phyloP scores from a whole-genome alignment of 2,797 vertebrate genomes.

The Dallia pectoralis region DNA sequence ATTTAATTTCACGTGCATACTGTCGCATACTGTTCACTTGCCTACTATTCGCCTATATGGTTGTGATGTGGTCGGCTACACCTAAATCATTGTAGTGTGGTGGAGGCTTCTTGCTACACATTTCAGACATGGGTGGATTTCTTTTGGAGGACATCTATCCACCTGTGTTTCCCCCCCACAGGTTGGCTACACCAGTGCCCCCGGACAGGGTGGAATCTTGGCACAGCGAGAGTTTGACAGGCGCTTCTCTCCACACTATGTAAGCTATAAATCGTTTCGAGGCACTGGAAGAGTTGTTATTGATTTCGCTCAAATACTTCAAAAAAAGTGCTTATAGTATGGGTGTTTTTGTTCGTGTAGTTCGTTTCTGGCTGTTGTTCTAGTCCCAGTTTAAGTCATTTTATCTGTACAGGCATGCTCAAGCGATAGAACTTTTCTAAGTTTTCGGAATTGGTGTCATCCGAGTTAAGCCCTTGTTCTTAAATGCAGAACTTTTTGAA shows the following conservation, averaged over 20 bases:
- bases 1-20: background rate
- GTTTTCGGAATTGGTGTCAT: background rate
- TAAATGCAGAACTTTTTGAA: background rate
- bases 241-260: slow-evolving; percentile 94
- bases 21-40: background rate
- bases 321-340: background rate
- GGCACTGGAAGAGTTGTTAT: background rate
- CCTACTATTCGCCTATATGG: background rate
- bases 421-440: background rate
- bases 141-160: background rate
- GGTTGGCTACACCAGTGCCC: slow-evolving; percentile 93
- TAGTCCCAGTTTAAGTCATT: background rate
- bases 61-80: background rate
- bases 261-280: slow-evolving; percentile 64
- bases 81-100: no score
- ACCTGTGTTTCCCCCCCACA: slow-evolving; percentile 44
- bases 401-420: background rate
- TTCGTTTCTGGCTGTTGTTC: background rate
- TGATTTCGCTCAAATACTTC: background rate
- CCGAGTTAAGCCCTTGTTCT: background rate
- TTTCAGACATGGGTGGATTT: background rate
- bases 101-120: background rate
- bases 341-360: background rate
- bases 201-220: slow-evolving; percentile 93
- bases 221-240: slow-evolving; percentile 94